phyloP scores from a whole-genome alignment of 2,797 vertebrate species.

The Potorous gilbertii region DNA sequence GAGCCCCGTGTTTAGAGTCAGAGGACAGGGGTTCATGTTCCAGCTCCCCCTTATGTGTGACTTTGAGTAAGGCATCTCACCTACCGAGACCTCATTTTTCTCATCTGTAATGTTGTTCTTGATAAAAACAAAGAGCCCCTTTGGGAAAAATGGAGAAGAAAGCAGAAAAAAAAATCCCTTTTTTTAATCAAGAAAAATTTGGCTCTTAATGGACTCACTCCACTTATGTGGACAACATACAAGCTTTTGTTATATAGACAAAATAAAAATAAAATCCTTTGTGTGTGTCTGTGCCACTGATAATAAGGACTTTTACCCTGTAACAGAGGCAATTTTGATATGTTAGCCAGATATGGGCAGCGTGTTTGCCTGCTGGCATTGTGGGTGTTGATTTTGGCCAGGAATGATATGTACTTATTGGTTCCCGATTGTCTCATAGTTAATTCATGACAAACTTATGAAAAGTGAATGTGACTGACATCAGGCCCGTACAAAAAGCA shows the following conservation, averaged over 20 bases:
- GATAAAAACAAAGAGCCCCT: not conserved
- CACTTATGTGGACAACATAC: not conserved
- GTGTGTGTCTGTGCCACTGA: too few relatives aligned
- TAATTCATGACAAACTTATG: not conserved
- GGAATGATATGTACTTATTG: accelerated
- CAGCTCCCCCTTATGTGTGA: not conserved
- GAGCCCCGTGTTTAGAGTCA: not conserved
- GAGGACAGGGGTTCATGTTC: not conserved
- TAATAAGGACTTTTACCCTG: not conserved
- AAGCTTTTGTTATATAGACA: not conserved
- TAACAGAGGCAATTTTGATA: accelerated
- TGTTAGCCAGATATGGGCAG: not conserved
- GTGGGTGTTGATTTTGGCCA: not conserved
- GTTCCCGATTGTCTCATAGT: not conserved
- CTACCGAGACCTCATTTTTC: not conserved
- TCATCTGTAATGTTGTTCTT: not conserved
- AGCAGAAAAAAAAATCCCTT: not conserved
- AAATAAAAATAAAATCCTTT: not conserved
- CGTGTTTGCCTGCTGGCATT: not conserved
- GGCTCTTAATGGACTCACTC: not conserved
- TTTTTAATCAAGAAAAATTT: not conserved
- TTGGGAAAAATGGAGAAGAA: not conserved
- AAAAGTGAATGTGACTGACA: not conserved
- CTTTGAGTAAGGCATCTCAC: not conserved
- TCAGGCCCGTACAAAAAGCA: not conserved